A percentile compares a stretch with the other conserved stretches of the same genome.
Evolutionary conservation across 2,888 invertebrate genomes (phyloP).

Genomic region (Crematogaster levior): DNA sequence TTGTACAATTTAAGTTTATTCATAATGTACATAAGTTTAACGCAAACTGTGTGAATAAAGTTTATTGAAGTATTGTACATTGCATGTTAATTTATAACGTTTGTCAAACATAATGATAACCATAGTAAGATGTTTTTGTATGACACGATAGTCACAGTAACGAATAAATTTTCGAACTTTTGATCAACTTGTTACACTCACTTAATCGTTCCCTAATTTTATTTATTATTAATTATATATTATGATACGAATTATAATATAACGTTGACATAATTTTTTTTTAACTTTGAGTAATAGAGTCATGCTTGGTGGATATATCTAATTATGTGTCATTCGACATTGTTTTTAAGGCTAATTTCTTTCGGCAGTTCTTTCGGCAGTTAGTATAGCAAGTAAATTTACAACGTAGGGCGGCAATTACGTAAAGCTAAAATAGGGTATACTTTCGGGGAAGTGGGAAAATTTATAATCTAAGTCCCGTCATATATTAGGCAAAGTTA

Average conservation of each 20-base stretch:
- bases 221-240: no score
- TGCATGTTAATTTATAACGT: not conserved
- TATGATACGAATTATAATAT: not conserved
- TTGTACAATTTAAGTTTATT: conserved; percentile 3
- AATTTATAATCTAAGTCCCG: conserved; percentile 80
- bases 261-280: not conserved
- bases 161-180: not conserved
- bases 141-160: not conserved
- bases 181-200: conserved; percentile 21
- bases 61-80: not conserved
- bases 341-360: conserved; percentile 1
- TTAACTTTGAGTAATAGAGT: not conserved
- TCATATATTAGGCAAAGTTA: conserved; percentile 81
- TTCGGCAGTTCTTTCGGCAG: not conserved
- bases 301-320: not conserved
- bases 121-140: not conserved
- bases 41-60: not conserved
- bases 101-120: conserved; percentile 12
- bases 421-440: conserved; percentile 58
- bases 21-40: not conserved
- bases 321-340: not conserved
- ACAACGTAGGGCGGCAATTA: conserved; percentile 34
- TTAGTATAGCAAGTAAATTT: conserved; percentile 50
- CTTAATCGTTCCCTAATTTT: not conserved
- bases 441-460: conserved; percentile 74